Evolutionary conservation across 2,113 vertebrate species (phyloP).

Genomic region (Catharus minimus): DNA sequence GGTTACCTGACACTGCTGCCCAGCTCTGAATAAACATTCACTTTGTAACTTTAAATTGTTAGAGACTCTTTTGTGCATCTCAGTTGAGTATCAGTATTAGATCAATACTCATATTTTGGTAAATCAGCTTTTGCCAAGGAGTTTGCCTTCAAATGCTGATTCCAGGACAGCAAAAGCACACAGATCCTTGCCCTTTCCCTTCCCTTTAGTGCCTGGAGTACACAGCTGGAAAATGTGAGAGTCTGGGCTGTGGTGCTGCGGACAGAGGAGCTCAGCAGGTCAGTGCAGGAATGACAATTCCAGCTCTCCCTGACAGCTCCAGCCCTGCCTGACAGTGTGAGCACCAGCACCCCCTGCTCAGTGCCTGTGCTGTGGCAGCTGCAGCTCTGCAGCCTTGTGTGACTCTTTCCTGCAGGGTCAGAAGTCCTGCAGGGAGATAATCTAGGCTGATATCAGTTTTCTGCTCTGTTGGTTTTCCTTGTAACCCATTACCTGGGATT

Average conservation of each 20-base stretch:
- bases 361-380: not conserved
- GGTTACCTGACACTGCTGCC: no score
- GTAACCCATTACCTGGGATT: not conserved
- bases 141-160: not conserved
- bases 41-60: no score
- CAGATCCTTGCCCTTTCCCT: not conserved
- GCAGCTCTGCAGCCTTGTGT: not conserved
- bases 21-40: no score
- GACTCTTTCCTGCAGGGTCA: not conserved
- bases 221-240: not conserved
- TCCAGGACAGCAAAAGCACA: not conserved
- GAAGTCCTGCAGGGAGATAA: not conserved
- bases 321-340: accelerated
- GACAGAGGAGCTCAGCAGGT: not conserved
- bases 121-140: not conserved
- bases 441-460: not conserved
- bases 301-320: not conserved
- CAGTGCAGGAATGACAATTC: not conserved
- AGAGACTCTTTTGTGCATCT: no score
- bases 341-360: not conserved
- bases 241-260: not conserved
- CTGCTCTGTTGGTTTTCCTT: not conserved
- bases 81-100: no score
- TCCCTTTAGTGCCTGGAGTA: not conserved
- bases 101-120: no score